These are phyloP conservation scores for Acanthurus leucopareius DNA, from an alignment of 2,797 vertebrate genomes.

Conservation along the genomic window DNA sequence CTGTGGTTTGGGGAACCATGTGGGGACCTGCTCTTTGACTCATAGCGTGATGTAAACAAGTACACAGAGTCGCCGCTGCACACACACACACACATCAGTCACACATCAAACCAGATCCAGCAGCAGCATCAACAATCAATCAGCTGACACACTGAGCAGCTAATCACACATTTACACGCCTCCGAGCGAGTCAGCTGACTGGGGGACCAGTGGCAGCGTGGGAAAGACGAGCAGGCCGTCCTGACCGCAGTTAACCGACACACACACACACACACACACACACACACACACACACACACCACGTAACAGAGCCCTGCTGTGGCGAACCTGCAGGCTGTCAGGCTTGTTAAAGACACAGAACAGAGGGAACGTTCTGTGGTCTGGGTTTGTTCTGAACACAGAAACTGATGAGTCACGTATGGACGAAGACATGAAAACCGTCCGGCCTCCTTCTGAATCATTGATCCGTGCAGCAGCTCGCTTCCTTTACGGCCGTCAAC, in stretches of 20 bases:
- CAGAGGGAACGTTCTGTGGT: background rate
- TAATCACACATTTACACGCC: slow-evolving; percentile 48
- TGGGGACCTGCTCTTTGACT: too few relatives aligned
- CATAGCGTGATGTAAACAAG: background rate
- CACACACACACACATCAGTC: slow-evolving; percentile 9
- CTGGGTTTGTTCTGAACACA: background rate
- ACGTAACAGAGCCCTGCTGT: slow-evolving; percentile 44
- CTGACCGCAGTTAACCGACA: slow-evolving; percentile 46
- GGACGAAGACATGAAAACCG: background rate
- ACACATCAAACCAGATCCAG: slow-evolving; percentile 4
- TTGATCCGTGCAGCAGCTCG: background rate
- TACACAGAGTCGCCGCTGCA: background rate
- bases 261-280: too few relatives aligned
- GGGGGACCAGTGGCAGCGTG: slow-evolving; percentile 48
- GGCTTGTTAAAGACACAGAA: slow-evolving; percentile 61
- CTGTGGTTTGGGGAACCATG: too few relatives aligned
- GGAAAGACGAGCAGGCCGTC: slow-evolving; percentile 57
- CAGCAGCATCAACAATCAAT: slow-evolving; percentile 45
- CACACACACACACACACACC: slow-evolving; percentile 26
- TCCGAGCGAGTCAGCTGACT: slow-evolving; percentile 63
- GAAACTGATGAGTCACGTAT: background rate
- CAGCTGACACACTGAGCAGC: slow-evolving; percentile 34
- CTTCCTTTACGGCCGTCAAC: background rate
- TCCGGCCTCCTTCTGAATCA: background rate
- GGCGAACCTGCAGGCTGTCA: slow-evolving; percentile 50